Base-by-base conservation (phyloP, 2,797 vertebrate species). In the Pseudopleuronectes americanus region DNA sequence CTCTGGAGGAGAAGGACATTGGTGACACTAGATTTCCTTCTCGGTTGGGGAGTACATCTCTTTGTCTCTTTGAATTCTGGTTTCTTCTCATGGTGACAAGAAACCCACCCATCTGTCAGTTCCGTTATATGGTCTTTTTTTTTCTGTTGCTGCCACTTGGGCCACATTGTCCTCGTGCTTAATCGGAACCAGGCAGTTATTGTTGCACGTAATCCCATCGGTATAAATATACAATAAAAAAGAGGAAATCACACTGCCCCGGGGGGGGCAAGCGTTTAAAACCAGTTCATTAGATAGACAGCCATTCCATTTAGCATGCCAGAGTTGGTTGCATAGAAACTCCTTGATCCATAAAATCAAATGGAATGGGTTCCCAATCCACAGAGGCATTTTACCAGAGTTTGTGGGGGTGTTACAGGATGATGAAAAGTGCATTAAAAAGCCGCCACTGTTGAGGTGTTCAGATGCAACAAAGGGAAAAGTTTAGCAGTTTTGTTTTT, bases 271-370 rank as follows among this genome's bases (percentile, higher is more conserved):
- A 85, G 87, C 85, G 84, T 87, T 90, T 87, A 87, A 91, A 87
- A 89, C 76, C 62, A 83, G 79, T 86, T 92, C 89, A 91, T 92
- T 92, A 91, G 82, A 87, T 67, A 89, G 88, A 90, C 89, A 90
- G 79, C 77, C 76, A 81, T 90, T 92, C 79, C 80, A 84, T 90
- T 93, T 91, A 89, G 84, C 85, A 85, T 81, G 86, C 81, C 79
- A 76, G 74, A 74, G 66, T 73, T 60, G 79, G 82, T 88, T 88
- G 85, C 89, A 85, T 63, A 77, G 78, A 83, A 85, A 79, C 80
- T 84, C 80, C 83, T 90, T 92, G 91, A 93, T 91, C 90, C 90
- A 89, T 90, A 89, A 91, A 91, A 92, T 92, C 85, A 89, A 90
- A 91, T 88, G 87, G 83, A 90, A 90, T 85, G 47, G 81, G 56